Evolutionary conservation across 2,113 vertebrate species (phyloP).

Genomic region (Anser cygnoides): DNA sequence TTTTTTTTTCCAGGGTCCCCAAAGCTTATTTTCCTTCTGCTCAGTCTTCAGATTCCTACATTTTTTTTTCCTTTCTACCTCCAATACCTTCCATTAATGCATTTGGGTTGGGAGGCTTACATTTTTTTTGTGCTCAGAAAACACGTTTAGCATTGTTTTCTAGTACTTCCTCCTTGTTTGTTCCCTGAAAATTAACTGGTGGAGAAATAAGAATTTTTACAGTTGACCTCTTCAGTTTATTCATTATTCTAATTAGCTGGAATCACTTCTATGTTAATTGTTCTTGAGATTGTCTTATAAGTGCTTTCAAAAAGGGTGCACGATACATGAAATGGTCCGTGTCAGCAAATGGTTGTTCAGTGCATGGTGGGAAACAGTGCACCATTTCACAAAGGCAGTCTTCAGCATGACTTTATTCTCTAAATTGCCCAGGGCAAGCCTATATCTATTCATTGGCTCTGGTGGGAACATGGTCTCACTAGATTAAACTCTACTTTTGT

Average conservation of each 20-base stretch:
- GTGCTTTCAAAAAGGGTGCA: background rate
- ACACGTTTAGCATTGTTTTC: background rate
- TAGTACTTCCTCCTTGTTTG: background rate
- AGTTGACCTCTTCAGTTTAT: background rate
- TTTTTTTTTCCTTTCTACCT: background rate
- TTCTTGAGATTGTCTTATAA: background rate
- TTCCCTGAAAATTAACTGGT: background rate
- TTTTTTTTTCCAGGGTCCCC: background rate
- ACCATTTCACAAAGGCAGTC: background rate
- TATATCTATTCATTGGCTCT: background rate
- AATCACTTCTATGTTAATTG: constrained; percentile 4
- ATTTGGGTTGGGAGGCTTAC: background rate
- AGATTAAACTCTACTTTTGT: constrained; percentile 44
- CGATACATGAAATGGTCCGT: background rate
- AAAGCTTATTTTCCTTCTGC: background rate
- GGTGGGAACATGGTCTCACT: constrained; percentile 13
- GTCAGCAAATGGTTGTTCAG: background rate
- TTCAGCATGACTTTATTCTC: background rate
- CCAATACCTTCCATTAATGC: background rate
- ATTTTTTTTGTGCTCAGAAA: background rate
- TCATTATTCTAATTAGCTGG: background rate
- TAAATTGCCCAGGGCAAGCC: constrained; percentile 15
- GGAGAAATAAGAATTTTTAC: background rate
- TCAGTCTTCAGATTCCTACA: background rate
- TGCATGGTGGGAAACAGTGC: background rate